Percentiles rank a stretch among this genome's conserved stretches.
Evolutionary conservation across 2,888 invertebrate species (phyloP).

Genomic region (Choristoneura rosaceana): DNA sequence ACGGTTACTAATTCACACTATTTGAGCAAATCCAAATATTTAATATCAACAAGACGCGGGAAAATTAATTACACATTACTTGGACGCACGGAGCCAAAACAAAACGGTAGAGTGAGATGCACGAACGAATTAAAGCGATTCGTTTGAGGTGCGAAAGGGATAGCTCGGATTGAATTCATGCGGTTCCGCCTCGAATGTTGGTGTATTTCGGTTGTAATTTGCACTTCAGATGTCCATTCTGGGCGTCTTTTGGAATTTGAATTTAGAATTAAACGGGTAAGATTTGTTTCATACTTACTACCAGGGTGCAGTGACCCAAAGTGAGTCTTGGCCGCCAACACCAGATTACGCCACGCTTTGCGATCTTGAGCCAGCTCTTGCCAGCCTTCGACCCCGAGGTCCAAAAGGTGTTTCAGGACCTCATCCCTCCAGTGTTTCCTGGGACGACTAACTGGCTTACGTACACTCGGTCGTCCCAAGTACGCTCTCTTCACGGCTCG

Average conservation of each 20-base stretch:
- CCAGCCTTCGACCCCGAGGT: no score
- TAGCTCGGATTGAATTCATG: not conserved
- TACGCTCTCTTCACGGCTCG: no score
- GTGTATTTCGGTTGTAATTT: conserved; percentile 8
- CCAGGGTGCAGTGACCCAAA: no score
- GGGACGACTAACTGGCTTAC: no score
- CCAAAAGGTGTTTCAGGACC: no score
- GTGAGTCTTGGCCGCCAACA: no score
- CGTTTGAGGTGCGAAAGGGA: conserved; percentile 16
- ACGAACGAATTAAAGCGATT: conserved; percentile 9
- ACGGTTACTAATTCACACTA: not conserved
- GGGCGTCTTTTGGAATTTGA: not conserved
- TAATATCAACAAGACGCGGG: conserved; percentile 20
- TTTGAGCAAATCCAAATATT: conserved; percentile 21
- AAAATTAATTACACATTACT: conserved; percentile 27
- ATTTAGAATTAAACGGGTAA: not conserved
- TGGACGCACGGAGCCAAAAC: not conserved
- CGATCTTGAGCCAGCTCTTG: no score
- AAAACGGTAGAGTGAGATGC: conserved; percentile 2
- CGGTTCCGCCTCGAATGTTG: conserved; percentile 15
- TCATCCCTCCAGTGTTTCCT: no score
- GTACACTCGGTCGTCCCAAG: no score
- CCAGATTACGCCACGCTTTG: no score
- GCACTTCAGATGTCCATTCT: not conserved
- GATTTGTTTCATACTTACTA: no score